Evolutionary conservation across 2,113 vertebrate species (phyloP).

Genomic region (Acanthisitta chloris): DNA sequence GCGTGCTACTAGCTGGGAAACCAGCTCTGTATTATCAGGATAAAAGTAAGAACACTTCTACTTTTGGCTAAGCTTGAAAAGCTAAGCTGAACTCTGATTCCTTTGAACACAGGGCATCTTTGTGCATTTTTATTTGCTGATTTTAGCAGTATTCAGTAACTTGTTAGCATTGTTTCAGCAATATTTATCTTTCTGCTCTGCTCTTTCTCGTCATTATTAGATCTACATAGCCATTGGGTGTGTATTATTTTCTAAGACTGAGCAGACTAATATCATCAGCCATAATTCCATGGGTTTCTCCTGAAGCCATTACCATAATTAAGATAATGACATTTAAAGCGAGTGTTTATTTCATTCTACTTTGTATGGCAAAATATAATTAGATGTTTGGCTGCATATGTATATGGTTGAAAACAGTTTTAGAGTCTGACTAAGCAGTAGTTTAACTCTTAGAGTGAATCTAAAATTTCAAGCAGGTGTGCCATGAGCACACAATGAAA

Average conservation of each 20-base stretch:
- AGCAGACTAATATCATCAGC: conserved; percentile 51
- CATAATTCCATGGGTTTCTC: conserved; percentile 57
- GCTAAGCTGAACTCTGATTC: background rate
- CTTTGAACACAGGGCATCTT: background rate
- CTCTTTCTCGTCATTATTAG: conserved; percentile 15
- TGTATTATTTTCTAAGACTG: conserved; percentile 31
- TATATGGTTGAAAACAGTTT: conserved; percentile 19
- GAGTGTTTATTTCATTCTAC: conserved; percentile 51
- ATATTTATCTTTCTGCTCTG: conserved; percentile 9
- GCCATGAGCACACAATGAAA: background rate
- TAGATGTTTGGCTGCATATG: conserved; percentile 34
- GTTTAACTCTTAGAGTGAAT: background rate
- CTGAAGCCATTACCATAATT: conserved; percentile 67
- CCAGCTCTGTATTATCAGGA: background rate
- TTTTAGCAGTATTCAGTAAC: background rate
- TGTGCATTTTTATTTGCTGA: background rate
- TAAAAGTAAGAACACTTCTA: background rate
- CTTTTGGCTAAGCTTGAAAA: background rate
- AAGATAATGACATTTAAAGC: conserved; percentile 66
- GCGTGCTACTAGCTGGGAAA: background rate
- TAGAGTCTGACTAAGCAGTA: background rate
- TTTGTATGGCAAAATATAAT: conserved; percentile 62
- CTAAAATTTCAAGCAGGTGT: background rate
- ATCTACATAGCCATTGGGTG: conserved; percentile 19
- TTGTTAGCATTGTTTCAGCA: background rate